These are phyloP conservation scores for Onychostruthus taczanowskii DNA, from an alignment of 2,113 vertebrate species.

Conservation along the genomic window DNA sequence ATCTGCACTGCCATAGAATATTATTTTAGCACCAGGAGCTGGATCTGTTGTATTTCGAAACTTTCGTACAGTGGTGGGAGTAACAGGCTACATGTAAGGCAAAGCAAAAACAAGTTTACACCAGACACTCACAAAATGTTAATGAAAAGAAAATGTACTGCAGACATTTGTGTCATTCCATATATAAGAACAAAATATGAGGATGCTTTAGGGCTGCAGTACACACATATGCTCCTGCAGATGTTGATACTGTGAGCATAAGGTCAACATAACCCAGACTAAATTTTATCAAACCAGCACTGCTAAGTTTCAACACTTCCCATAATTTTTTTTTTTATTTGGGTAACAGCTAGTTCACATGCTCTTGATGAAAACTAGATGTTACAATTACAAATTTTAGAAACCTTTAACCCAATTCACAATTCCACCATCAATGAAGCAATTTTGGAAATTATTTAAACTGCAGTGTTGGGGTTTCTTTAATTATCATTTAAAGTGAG, in stretches of 20 bases:
- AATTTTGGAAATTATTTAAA: neutral
- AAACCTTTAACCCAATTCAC: neutral
- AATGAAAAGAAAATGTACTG: neutral
- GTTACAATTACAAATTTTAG: neutral
- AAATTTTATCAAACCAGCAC: neutral
- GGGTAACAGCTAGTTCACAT: neutral
- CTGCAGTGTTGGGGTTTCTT: fast-evolving
- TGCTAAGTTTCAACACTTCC: neutral
- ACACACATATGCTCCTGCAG: neutral
- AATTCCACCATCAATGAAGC: neutral
- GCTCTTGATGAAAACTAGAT: neutral
- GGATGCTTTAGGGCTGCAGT: neutral
- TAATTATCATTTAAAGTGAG: neutral
- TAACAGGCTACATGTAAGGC: slow-evolving; percentile 69
- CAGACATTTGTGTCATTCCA: neutral
- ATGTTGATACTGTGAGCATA: neutral
- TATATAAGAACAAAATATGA: neutral
- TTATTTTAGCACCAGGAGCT: slow-evolving; percentile 70
- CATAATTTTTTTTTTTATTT: neutral
- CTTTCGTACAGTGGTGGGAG: slow-evolving; percentile 75
- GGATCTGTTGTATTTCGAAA: slow-evolving; percentile 75
- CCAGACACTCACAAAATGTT: neutral
- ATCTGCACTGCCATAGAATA: slow-evolving; percentile 80
- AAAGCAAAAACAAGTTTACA: neutral
- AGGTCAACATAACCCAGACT: neutral